Base-by-base conservation (phyloP, 1,140 invertebrate species). In the Coenobita brevimanus region DNA sequence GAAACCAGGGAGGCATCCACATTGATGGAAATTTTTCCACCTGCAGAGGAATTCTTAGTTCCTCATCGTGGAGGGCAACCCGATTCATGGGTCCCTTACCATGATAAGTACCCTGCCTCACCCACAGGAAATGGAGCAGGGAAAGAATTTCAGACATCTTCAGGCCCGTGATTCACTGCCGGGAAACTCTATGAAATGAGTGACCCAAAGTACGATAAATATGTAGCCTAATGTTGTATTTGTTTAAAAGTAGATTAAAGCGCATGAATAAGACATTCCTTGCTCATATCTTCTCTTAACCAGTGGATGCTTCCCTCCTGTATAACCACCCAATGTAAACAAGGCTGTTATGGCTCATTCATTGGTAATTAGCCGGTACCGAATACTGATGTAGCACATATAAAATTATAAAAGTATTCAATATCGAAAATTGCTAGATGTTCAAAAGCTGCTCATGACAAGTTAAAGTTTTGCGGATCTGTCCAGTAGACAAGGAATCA, bases 241-340 rank as follows among this genome's bases (percentile, higher is more conserved):
- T 57, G 46, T 87, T 87, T 43, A 87, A 83, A 87, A n/a, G 76
- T 87, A 87, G 85, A 64, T 87, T 80, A 38, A 87, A 71, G 73
- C 64, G 43, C 83, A 54, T 87, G 85, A 75, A 81, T 46, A 80
- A 87, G 43, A 80, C 76, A 87, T 78, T 80, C 71, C 85, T 80
- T 83, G 43, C 17, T 73, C 75, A 21, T 15, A 17, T n/a, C 36
- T 67, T 73, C 71, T 71, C 43, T 33, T 64, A 38, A 62, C 30
- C 67, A 62, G 57, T 73, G 43, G 54, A 50, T 46, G 81, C 81
- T 83, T 83, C 67, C 69, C n/a, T 54, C 41, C 46, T 71, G 33
- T 50, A 21, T 64, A 71, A 76, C 17, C 17, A 33, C 78, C 64
- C 17, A 46, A 41, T 27, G 50, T 76, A 62, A n/a, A 46, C 17